Conservation (phyloP, 2,797 vertebrate species). For the Enteromius radiatus region DNA sequence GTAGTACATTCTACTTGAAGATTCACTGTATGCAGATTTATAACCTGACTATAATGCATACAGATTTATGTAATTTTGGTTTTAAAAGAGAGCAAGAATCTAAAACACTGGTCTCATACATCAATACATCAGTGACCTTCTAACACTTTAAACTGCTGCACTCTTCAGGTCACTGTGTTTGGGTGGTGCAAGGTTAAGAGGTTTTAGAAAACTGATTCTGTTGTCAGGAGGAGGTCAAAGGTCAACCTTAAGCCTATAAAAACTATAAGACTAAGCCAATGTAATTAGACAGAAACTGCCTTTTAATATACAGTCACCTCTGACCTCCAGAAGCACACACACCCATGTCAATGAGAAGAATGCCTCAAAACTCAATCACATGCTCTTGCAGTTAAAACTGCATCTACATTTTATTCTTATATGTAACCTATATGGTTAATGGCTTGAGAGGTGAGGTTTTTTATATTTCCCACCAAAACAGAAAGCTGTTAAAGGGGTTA, state of each 20-base stretch:
- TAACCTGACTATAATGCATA: not conserved
- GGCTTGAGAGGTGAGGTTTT: not conserved
- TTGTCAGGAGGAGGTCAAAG: slow-evolving; percentile 66
- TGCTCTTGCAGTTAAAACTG: not conserved
- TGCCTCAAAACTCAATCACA: not conserved
- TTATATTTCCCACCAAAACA: not conserved
- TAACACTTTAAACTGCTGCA: slow-evolving; percentile 33
- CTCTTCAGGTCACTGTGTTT: slow-evolving; percentile 33
- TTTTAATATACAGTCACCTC: slow-evolving; percentile 67
- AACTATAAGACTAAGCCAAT: slow-evolving; percentile 65
- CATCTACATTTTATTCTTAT: not conserved
- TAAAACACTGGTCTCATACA: not conserved
- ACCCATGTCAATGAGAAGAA: slow-evolving; percentile 17
- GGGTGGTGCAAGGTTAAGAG: slow-evolving; percentile 48
- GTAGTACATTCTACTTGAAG: not conserved
- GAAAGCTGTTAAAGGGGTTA: not conserved
- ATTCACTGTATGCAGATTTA: not conserved
- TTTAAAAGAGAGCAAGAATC: not conserved
- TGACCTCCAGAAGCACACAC: slow-evolving; percentile 61
- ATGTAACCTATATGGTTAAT: not conserved
- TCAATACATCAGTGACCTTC: slow-evolving; percentile 20
- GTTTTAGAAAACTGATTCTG: slow-evolving; percentile 53
- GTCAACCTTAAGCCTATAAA: slow-evolving; percentile 67
- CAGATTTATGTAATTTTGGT: not conserved
- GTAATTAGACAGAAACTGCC: slow-evolving; percentile 68